phyloP scores from a whole-genome alignment of 1,140 invertebrate species.

The Popillia japonica region DNA sequence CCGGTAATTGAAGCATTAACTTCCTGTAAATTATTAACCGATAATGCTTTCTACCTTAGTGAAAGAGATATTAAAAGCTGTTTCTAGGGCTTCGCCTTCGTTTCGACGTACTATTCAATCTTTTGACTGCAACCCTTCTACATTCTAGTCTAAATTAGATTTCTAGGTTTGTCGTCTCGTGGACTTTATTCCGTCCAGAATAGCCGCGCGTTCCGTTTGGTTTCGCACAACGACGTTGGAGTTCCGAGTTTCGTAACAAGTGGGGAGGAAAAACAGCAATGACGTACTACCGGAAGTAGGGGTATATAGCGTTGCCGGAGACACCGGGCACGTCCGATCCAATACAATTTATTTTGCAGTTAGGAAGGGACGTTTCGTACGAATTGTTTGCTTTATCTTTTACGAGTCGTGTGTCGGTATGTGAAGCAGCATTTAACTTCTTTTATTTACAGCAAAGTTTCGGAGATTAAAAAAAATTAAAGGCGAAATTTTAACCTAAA shows the following conservation, averaged over 20 bases:
- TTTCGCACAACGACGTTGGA: not conserved
- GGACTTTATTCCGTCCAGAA: not conserved
- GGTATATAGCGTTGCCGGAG: not conserved
- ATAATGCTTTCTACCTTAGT: not conserved
- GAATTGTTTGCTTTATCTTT: not conserved
- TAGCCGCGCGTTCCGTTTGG: not conserved
- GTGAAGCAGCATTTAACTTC: not conserved
- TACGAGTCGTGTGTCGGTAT: not conserved
- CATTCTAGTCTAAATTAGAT: not conserved
- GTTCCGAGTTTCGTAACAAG: not conserved
- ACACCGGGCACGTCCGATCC: not conserved
- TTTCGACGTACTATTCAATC: too few relatives aligned
- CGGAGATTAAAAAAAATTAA: too few relatives aligned
- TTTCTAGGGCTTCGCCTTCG: too few relatives aligned
- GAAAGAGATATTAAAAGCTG: too few relatives aligned
- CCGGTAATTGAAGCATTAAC: constrained; percentile 12
- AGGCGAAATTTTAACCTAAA: too few relatives aligned
- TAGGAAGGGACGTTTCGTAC: not conserved
- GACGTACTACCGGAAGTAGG: not conserved
- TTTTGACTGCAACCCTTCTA: too few relatives aligned
- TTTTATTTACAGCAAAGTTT: too few relatives aligned
- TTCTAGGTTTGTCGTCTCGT: not conserved
- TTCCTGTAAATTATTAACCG: constrained; percentile 3
- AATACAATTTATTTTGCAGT: not conserved
- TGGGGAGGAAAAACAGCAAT: not conserved